phyloP scores from a whole-genome alignment of 2,888 invertebrate species.

The Phyto melanocephala region DNA sequence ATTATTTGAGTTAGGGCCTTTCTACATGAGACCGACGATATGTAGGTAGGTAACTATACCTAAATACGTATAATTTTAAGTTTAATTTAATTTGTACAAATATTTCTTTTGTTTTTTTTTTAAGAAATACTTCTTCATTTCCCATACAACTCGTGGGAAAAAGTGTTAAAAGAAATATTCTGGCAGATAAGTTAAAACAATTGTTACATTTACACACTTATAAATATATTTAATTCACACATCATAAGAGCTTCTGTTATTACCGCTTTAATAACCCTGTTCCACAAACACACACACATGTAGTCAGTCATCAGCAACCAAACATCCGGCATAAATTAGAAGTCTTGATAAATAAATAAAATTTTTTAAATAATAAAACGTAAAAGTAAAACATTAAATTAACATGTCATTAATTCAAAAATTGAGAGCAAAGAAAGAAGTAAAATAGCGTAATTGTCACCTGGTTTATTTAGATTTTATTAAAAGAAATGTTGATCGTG shows the following conservation, averaged over 20 bases:
- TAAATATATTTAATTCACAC: neutral
- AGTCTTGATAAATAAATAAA: neutral
- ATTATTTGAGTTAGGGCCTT: too few relatives aligned
- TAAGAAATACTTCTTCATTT: neutral
- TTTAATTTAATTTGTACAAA: too few relatives aligned
- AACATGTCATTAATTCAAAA: neutral
- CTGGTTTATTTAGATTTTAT: constrained; percentile 33
- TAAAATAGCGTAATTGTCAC: constrained; percentile 39
- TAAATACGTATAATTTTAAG: too few relatives aligned
- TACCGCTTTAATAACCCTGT: too few relatives aligned
- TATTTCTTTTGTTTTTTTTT: neutral
- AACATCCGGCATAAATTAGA: neutral
- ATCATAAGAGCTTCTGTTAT: neutral
- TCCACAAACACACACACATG: neutral
- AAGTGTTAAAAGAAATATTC: neutral
- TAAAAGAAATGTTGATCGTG: constrained; percentile 23
- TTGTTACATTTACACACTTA: neutral
- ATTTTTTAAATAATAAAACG: neutral
- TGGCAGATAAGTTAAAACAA: neutral
- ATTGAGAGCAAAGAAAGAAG: neutral
- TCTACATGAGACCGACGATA: too few relatives aligned
- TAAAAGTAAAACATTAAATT: constrained; percentile 15
- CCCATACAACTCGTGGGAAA: constrained; percentile 19
- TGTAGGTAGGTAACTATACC: too few relatives aligned
- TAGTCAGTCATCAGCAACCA: too few relatives aligned